Percentiles rank a stretch among this genome's conserved stretches.
phyloP scores from a whole-genome alignment of 2,113 vertebrate genomes.

The Camelus bactrianus region DNA sequence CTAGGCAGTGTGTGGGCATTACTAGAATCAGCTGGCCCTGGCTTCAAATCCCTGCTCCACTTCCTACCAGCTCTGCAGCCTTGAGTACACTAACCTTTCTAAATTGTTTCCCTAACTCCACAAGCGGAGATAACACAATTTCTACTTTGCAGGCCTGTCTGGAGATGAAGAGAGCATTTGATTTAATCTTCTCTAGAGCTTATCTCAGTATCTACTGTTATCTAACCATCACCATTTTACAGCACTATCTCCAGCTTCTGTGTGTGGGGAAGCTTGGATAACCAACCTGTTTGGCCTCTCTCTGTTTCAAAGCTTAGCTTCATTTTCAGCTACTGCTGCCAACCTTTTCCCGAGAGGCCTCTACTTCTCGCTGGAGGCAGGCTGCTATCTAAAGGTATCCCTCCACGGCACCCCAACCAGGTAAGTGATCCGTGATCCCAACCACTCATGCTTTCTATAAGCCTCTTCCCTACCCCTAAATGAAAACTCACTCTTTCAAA shows the following conservation, averaged over 20 bases:
- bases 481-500: background rate
- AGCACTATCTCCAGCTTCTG: background rate
- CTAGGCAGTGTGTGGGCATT: background rate
- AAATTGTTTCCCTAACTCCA: background rate
- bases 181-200: no score
- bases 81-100: background rate
- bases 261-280: background rate
- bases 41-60: background rate
- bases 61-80: background rate
- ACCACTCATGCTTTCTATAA: background rate
- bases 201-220: background rate
- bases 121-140: background rate
- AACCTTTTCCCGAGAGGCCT: background rate
- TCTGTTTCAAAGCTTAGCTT: background rate
- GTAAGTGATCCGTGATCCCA: background rate
- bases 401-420: background rate
- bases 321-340: background rate
- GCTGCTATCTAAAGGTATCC: background rate
- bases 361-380: background rate
- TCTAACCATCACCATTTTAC: background rate
- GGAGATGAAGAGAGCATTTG: background rate
- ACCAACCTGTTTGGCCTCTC: background rate
- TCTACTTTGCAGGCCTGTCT: background rate
- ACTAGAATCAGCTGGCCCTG: background rate
- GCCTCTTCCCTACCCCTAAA: background rate